Percentiles rank a stretch among this genome's conserved stretches.
phyloP scores from a whole-genome alignment of 2,113 vertebrate species.

The Cyprinodon tularosa region DNA sequence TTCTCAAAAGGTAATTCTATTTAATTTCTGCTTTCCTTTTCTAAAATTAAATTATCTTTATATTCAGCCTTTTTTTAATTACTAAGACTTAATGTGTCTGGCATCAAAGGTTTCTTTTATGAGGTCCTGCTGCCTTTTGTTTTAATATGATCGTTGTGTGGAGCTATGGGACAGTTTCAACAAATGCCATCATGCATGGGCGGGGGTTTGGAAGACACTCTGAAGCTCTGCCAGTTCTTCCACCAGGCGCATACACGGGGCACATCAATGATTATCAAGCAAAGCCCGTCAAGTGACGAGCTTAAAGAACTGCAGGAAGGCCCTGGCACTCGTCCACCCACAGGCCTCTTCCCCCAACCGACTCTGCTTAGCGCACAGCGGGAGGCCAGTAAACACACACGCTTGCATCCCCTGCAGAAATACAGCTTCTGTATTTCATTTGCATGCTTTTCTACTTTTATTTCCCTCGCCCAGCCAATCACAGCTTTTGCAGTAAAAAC shows the following conservation, averaged over 20 bases:
- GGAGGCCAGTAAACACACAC: conserved; percentile 50
- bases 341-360: conserved; percentile 47
- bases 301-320: conserved; percentile 57
- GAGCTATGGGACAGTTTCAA: conserved; percentile 50
- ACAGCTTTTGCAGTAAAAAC: conserved; percentile 14
- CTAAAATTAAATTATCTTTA: conserved; percentile 1
- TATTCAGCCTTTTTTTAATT: conserved; percentile 17
- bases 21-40: not conserved
- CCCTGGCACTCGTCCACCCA: conserved; percentile 64
- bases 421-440: conserved; percentile 59
- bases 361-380: conserved; percentile 58
- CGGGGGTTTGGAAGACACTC: conserved; percentile 36
- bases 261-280: conserved; percentile 62
- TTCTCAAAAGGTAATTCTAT: not conserved
- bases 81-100: conserved; percentile 2
- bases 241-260: conserved; percentile 17
- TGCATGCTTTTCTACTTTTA: conserved; percentile 47
- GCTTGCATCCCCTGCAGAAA: conserved; percentile 47
- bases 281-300: conserved; percentile 66
- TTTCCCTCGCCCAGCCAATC: conserved; percentile 36
- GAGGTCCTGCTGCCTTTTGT: conserved; percentile 36
- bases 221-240: conserved; percentile 31
- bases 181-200: conserved; percentile 68
- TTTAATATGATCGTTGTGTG: conserved; percentile 37
- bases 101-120: conserved; percentile 53